Base-by-base conservation (phyloP, 1,140 invertebrate species). In the Trachymyrmex cornetzi region DNA sequence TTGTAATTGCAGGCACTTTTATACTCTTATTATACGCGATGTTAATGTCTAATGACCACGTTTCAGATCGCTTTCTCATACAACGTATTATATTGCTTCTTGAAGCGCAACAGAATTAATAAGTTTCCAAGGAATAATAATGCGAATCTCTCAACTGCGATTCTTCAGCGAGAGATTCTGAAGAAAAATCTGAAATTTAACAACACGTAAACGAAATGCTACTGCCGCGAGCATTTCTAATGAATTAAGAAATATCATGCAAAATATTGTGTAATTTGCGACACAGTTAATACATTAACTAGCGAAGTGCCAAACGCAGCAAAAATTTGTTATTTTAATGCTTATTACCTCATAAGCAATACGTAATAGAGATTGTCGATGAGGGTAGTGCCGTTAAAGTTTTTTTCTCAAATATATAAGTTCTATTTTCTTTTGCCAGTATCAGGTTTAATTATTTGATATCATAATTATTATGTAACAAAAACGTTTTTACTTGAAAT, bases 211-310 rank as follows among this genome's bases (percentile, higher is more conserved):
- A 30, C 59, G 12, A 71, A 89, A 38, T 77, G n/a, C 22, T 63
- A 53, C 9, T 88, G 57, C 72, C 55, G 14, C 14, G 27, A 34
- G n/a, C 12, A 64, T 82, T 66, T 19, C 4, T 53, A 30, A 77
- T 64, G 67, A 89, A 89, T 88, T 88, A 66, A 72, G 48, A 80
- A 89, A 89, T 24, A 71, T 57, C 66, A 55, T 67, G 69, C 61
- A 27, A 86, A 2, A 48, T 12, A 48, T 79, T 34, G 11, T 27
- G 55, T 7, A 61, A 59, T 24, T 14, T 34, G 38, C 38, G n/a
- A 30, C 19, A 48, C 19, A 38, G 30, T 55, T 67, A 66, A 80
- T 67, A 24, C 14, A 48, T 66, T 67, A 80, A 63, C 16, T 50
- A 30, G 16, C 19, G 16, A 79, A 24, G 4, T 2, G 59, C 16